Percentiles rank a stretch among this genome's conserved stretches.
These are phyloP conservation scores for Epirrhoe tristata DNA, from an alignment of 2,888 invertebrate genomes.

Conservation along the genomic window DNA sequence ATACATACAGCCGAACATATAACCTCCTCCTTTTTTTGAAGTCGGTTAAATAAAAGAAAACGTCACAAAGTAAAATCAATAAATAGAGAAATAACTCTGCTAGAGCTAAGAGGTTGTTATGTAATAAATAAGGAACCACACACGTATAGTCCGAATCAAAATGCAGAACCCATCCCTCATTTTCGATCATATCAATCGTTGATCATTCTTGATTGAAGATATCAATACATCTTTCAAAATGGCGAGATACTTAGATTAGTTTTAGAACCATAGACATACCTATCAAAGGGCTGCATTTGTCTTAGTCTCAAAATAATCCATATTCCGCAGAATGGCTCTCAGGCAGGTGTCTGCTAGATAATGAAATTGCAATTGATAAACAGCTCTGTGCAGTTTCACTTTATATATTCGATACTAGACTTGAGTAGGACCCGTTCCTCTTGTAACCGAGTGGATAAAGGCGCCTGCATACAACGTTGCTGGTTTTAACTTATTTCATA, in stretches of 20 bases:
- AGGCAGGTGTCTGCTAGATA: constrained; percentile 68
- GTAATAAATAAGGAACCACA: too few species aligned
- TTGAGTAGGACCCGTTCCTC: constrained; percentile 68
- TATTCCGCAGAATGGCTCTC: constrained; percentile 43
- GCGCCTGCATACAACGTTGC: constrained; percentile 10
- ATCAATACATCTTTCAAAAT: not conserved
- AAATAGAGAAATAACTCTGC: too few species aligned
- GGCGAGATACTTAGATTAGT: constrained; percentile 7
- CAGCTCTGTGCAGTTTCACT: constrained; percentile 73
- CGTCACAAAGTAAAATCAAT: too few species aligned
- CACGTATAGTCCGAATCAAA: too few species aligned
- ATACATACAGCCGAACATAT: too few species aligned
- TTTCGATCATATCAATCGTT: not conserved
- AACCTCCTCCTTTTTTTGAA: too few species aligned
- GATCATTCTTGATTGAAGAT: too few species aligned
- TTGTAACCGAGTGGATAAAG: constrained; percentile 48
- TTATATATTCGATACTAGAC: constrained; percentile 66
- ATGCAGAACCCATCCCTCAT: too few species aligned
- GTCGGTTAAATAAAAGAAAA: too few species aligned
- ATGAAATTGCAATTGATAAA: constrained; percentile 80
- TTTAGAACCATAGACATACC: constrained; percentile 8
- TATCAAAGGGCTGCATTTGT: constrained; percentile 38
- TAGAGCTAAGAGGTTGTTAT: too few species aligned
- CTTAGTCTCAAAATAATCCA: constrained; percentile 39
- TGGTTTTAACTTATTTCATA: not conserved